phyloP scores from a whole-genome alignment of 2,888 invertebrate genomes.

The Caenorhabditis sp. region DNA sequence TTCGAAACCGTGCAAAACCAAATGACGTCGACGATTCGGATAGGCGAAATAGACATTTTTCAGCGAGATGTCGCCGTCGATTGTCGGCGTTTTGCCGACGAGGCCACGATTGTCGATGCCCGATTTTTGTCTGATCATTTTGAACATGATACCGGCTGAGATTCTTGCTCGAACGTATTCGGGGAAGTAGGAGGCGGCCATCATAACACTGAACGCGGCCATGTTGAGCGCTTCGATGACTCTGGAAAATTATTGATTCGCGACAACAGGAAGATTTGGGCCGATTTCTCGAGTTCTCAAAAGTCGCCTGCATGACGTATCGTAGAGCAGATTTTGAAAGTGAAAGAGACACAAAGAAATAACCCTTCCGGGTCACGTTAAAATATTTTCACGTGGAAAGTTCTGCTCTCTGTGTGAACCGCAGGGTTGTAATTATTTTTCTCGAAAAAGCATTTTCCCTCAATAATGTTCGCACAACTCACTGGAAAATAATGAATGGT shows the following conservation, averaged over 20 bases:
- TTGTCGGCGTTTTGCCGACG: conserved; percentile 58
- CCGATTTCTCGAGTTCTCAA: no score
- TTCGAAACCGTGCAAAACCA: conserved; percentile 54
- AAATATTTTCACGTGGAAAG: no score
- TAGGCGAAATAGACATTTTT: conserved; percentile 82
- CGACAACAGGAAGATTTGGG: background rate
- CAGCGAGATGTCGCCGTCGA: conserved; percentile 78
- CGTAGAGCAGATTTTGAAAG: no score
- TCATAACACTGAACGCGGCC: conserved; percentile 73
- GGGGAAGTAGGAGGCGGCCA: conserved; percentile 72
- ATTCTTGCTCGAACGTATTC: conserved; percentile 72
- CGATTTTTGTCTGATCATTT: conserved; percentile 68
- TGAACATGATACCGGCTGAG: conserved; percentile 68
- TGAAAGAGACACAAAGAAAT: no score
- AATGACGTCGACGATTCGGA: conserved; percentile 79
- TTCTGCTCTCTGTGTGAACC: no score
- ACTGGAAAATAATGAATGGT: conserved; percentile 64
- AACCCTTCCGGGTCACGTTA: no score
- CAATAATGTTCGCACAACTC: conserved; percentile 18
- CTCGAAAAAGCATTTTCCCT: no score
- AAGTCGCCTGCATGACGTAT: no score
- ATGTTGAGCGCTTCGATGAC: conserved; percentile 75
- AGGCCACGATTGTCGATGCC: conserved; percentile 70
- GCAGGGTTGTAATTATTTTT: no score
- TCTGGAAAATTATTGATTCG: no score